Evolutionary conservation across 1,140 invertebrate species (phyloP).

Genomic region (Piezodorus guildinii): DNA sequence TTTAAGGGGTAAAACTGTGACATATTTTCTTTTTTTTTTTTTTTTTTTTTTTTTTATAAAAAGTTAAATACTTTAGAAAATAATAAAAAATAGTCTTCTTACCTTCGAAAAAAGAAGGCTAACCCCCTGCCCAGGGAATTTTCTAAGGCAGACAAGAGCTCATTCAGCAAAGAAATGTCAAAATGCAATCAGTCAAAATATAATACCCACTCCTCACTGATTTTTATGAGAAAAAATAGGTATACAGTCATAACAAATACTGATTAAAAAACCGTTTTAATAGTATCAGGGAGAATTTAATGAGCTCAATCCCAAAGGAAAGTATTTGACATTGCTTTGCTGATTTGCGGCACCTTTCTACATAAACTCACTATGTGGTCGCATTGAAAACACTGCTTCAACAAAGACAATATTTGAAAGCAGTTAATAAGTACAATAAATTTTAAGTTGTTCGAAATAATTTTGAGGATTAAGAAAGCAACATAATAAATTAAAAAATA

Average conservation of each 20-base stretch:
- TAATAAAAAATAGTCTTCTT: slow-evolving; percentile 12
- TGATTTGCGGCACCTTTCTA: slow-evolving; percentile 22
- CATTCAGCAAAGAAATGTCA: slow-evolving; percentile 33
- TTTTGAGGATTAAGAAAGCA: slow-evolving; percentile 16
- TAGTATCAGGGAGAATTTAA: no score
- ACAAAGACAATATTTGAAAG: slow-evolving; percentile 23
- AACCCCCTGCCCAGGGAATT: neutral
- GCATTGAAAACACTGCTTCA: slow-evolving; percentile 20
- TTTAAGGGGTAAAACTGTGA: no score
- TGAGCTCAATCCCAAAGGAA: slow-evolving; percentile 12
- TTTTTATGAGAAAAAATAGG: neutral
- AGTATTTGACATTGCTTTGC: slow-evolving; percentile 31
- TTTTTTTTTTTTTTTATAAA: neutral
- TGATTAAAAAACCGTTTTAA: no score
- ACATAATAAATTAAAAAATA: neutral
- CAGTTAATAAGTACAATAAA: slow-evolving; percentile 17
- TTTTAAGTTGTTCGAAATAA: slow-evolving; percentile 7
- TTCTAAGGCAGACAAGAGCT: slow-evolving; percentile 22
- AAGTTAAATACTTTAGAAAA: slow-evolving; percentile 18
- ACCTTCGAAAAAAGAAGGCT: neutral
- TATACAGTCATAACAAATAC: no score
- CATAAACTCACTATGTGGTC: slow-evolving; percentile 26
- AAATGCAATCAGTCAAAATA: slow-evolving; percentile 25
- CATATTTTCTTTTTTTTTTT: no score
- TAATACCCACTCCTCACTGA: slow-evolving; percentile 17